phyloP scores from a whole-genome alignment of 2,888 invertebrate species.

The Melinaea menophilus region DNA sequence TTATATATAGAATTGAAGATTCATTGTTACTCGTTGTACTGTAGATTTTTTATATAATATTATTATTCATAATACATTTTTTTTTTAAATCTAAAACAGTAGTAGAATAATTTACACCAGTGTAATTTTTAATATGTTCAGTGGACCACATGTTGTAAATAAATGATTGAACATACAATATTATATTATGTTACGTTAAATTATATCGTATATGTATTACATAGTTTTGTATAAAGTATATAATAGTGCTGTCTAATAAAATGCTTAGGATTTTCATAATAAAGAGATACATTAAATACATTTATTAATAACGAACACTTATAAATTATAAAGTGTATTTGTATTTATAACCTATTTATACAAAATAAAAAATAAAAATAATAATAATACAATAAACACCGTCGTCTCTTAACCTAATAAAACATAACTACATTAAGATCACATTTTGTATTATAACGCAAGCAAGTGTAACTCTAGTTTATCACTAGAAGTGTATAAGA shows the following conservation, averaged over 20 bases:
- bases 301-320: constrained; percentile 50
- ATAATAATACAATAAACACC: constrained; percentile 19
- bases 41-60: constrained; percentile 10
- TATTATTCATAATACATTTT: background rate
- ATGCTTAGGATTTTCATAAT: constrained; percentile 9
- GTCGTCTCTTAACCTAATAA: constrained; percentile 12
- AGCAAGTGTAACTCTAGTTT: background rate
- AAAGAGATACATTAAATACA: constrained; percentile 39
- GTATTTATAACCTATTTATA: constrained; percentile 18
- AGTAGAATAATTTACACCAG: constrained; percentile 6
- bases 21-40: constrained; percentile 5
- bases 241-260: constrained; percentile 11
- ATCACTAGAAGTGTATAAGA: background rate
- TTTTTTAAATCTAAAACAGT: background rate
- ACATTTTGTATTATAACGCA: constrained; percentile 19
- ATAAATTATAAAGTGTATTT: constrained; percentile 24
- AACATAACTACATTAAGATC: constrained; percentile 27
- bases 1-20: background rate
- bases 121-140: constrained; percentile 10
- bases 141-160: constrained; percentile 6
- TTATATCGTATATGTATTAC: background rate
- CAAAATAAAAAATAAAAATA: constrained; percentile 8
- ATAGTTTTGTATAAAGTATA: constrained; percentile 7
- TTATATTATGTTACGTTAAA: background rate
- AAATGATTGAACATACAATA: background rate